Evolutionary conservation across 2,797 vertebrate species (phyloP).

Genomic region (Mormyrus hasselquistii): DNA sequence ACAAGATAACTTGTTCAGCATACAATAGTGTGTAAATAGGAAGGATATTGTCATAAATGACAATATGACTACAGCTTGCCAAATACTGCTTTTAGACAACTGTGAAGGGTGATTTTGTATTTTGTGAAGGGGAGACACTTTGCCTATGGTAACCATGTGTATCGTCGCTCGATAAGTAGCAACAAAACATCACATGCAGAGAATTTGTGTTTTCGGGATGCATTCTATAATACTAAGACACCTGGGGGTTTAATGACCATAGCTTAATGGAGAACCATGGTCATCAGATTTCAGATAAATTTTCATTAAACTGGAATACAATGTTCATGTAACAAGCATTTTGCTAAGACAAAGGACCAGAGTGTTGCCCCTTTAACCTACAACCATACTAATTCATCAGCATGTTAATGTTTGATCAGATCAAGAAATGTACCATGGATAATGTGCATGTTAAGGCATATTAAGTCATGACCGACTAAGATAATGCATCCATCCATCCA

Average conservation of each 20-base stretch:
- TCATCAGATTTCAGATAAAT: background rate
- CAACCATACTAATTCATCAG: background rate
- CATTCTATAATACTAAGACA: background rate
- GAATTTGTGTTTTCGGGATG: background rate
- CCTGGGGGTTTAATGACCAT: background rate
- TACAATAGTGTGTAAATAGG: background rate
- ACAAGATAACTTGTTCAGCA: background rate
- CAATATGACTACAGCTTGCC: background rate
- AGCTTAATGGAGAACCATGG: background rate
- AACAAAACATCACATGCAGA: background rate
- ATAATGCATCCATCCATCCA: background rate
- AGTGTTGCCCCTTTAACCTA: background rate
- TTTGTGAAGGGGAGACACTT: background rate
- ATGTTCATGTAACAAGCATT: background rate
- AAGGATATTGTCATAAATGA: background rate
- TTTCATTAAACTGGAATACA: background rate
- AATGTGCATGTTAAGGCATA: background rate
- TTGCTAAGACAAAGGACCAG: background rate
- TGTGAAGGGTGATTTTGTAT: background rate
- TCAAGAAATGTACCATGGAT: background rate
- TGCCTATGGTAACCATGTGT: background rate
- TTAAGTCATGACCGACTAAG: background rate
- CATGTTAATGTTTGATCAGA: background rate
- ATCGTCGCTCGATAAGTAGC: background rate
- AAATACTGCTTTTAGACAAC: background rate